Evolutionary conservation across 2,888 invertebrate genomes (phyloP).

Genomic region (Eupithecia subfuscata): DNA sequence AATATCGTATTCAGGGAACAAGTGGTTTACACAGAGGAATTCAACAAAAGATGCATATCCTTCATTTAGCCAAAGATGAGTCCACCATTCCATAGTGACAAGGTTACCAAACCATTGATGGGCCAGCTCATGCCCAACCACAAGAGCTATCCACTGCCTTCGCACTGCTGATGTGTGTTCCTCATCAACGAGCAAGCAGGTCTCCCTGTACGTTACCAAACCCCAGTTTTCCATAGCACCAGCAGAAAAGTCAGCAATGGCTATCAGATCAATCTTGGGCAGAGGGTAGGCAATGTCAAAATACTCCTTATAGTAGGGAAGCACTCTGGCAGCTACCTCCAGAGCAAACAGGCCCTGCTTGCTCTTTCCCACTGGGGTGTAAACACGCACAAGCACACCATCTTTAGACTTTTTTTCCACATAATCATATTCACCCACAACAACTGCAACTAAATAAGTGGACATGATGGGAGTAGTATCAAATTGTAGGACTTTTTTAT

Average conservation of each 20-base stretch:
- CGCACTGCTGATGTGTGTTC: conserved; percentile 93
- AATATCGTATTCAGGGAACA: conserved; percentile 98
- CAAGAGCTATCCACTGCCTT: conserved; percentile 94
- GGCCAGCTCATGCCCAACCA: conserved; percentile 96
- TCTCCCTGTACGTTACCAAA: conserved; percentile 95
- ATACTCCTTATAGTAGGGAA: conserved; percentile 97
- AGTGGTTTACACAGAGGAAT: conserved; percentile 95
- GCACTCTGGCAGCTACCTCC: conserved; percentile 94
- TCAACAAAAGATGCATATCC: conserved; percentile 98
- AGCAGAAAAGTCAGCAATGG: conserved; percentile 97
- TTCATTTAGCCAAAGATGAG: conserved; percentile 97
- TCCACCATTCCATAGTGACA: conserved; percentile 99
- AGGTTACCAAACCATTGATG: conserved; percentile 99
- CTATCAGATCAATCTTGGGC: conserved; percentile 98
- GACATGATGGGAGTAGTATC: conserved; percentile 96
- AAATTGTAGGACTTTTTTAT: conserved; percentile 86
- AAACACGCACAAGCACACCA: conserved; percentile 92
- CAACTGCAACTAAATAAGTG: conserved; percentile 96
- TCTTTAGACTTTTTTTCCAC: conserved; percentile 93
- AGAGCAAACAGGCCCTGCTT: conserved; percentile 96
- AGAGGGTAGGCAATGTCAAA: conserved; percentile 97
- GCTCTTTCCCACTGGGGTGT: conserved; percentile 94
- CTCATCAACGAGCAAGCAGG: conserved; percentile 94
- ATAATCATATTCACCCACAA: conserved; percentile 97
- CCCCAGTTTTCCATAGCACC: conserved; percentile 99